Base-by-base conservation (phyloP, 2,888 invertebrate genomes). In the Tachina grossa region DNA sequence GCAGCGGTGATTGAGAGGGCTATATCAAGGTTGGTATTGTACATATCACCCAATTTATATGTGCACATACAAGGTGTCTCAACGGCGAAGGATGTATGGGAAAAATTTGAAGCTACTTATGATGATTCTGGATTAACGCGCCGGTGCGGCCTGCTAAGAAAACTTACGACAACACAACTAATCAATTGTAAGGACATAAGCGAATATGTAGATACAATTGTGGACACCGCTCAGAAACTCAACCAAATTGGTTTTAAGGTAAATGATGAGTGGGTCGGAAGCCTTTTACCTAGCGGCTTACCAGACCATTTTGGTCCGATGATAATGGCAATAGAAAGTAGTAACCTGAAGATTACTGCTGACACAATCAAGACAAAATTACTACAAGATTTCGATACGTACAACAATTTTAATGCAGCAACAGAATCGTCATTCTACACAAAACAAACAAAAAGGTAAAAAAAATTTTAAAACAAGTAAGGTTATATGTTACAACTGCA, bases 311-410 rank as follows among this genome's bases (percentile, higher is more conserved):
- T 84, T 59, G 80, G 49, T n/a, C 45, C 72, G 1, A 80, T 80
- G 80, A 84, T 84, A 11, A 84, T 76, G 76, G 76, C 76, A 11
- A 69, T 79, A 14, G 49, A 79, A 39, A 75, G 84, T 45, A 76
- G 75, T 39, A 66, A 79, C 13, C 45, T 63, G n/a, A 59, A 59
- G 43, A 41, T 79, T 53, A 63, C 74, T 16, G 59, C 61, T n/a
- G 75, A 79, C 39, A 55, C 68, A n/a, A 72, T 84, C 11, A 84
- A 75, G 51, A 79, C 69, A 49, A 74, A 79, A 47, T 51, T 79
- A 9, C 16, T 79, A 19, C 79, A 75, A 39, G 68, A 75, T 69
- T 79, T 75, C 74, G 63, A 84, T 47, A 66, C 55, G 14, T 84
- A 84, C 31, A 75, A 59, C n/a, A 69, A 43, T 9, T 69, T 57